Conservation (phyloP, 2,888 invertebrate genomes). For the Biston stratarius region DNA sequence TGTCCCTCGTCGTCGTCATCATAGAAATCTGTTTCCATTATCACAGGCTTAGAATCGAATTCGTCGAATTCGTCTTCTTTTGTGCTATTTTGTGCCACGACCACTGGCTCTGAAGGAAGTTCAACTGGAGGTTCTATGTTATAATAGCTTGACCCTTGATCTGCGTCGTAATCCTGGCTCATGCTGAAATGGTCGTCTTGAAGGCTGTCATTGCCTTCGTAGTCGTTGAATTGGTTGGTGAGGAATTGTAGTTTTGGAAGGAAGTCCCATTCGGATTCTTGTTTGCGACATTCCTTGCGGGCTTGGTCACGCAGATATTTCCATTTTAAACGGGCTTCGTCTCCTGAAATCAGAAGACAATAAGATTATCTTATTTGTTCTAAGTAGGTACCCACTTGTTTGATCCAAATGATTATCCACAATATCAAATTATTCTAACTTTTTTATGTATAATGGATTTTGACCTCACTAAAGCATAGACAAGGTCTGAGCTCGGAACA, state of each 20-base stretch:
- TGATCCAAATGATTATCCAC: too few species aligned
- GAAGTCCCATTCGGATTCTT: slow-evolving; percentile 78
- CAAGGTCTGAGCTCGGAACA: too few species aligned
- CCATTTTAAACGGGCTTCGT: slow-evolving; percentile 81
- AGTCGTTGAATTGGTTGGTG: slow-evolving; percentile 79
- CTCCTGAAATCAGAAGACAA: slow-evolving; percentile 61
- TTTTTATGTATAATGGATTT: too few species aligned
- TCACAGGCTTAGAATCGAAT: slow-evolving; percentile 80
- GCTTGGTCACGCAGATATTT: slow-evolving; percentile 81
- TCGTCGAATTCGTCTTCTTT: slow-evolving; percentile 82
- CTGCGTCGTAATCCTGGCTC: slow-evolving; percentile 63
- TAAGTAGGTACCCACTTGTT: neutral
- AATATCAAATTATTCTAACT: too few species aligned
- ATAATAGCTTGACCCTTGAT: slow-evolving; percentile 60
- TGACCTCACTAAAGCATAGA: too few species aligned
- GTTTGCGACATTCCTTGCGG: slow-evolving; percentile 76
- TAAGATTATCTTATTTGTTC: neutral
- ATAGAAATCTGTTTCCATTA: slow-evolving; percentile 80
- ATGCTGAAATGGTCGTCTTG: slow-evolving; percentile 55
- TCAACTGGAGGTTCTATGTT: slow-evolving; percentile 58
- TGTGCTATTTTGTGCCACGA: slow-evolving; percentile 43
- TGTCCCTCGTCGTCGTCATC: slow-evolving; percentile 78
- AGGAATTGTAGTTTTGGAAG: slow-evolving; percentile 76
- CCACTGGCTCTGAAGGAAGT: slow-evolving; percentile 37
- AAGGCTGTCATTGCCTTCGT: slow-evolving; percentile 67